Evolutionary conservation across 2,113 vertebrate species (phyloP), one percentile per base, ranked within the genome.

Genomic region (Cheirogaleus medius): DNA sequence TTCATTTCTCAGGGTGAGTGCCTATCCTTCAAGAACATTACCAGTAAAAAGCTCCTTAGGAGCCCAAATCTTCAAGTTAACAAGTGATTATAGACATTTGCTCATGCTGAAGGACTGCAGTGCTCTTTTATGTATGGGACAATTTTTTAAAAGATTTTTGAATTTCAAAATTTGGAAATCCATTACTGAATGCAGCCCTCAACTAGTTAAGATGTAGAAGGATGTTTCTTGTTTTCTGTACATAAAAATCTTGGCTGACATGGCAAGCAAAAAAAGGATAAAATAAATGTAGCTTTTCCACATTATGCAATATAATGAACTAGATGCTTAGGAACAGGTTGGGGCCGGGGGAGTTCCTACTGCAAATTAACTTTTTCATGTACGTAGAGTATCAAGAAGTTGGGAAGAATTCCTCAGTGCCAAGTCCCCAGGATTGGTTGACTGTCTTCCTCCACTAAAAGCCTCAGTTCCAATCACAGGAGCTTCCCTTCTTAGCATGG

Each of bases 401-500:
- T 15, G 29, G 17, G 25, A 56, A 17, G 84, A 13, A 34, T 44
- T 32, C 25, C 5, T 11, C 6, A 34, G 25, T 11, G 18, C 56
- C n/a, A 18, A 14, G 14, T 29, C 25, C 10, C 58, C 39, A 84
- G 27, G 1, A 34, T 6, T 83, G 39, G 37, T 44, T 76, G 29
- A 9, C 37, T n/a, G 8, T 4, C 34, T 77, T 6, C 2, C 3
- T 32, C 80, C 52, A 14, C 49, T 44, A 39, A 66, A 47, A 76
- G 9, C 15, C 54, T 17, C 25, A 66, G 23, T 37, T 18, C 49
- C 49, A 32, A 39, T 21, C 47, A 44, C 17, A 47, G 4, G 29
- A 17, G 6, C 52, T 39, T 17, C 8, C 2, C 15, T 27, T 11
- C 1, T 42, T 39, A 17, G 17, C 18, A 1, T 5, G 4, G 37